Evolutionary conservation across 2,888 invertebrate genomes (phyloP).

Genomic region (Ophioninae sp.): DNA sequence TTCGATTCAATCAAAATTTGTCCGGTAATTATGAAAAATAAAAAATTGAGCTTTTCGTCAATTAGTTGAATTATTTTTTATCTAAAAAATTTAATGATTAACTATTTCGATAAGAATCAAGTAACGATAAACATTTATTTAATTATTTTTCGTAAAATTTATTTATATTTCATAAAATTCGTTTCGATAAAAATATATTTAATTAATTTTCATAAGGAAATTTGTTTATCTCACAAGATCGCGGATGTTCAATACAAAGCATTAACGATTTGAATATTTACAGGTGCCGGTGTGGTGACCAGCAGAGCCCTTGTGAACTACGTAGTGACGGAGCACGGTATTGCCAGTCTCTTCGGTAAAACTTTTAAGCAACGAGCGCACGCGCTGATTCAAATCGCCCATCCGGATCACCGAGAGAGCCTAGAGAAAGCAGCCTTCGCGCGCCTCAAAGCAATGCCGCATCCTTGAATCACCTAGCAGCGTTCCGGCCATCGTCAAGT

Average conservation of each 20-base stretch:
- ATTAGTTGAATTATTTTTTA: too few species aligned
- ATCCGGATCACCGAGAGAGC: constrained; percentile 84
- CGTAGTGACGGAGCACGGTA: constrained; percentile 87
- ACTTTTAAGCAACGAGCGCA: constrained; percentile 85
- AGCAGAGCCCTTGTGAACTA: constrained; percentile 86
- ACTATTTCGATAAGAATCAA: too few species aligned
- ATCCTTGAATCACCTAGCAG: constrained; percentile 68
- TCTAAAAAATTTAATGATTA: too few species aligned
- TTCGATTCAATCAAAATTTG: too few species aligned
- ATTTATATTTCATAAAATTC: not conserved
- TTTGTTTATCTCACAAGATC: constrained; percentile 59
- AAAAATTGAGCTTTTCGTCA: too few species aligned
- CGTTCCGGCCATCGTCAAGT: constrained; percentile 9
- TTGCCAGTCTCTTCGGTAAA: constrained; percentile 86
- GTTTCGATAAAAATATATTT: not conserved
- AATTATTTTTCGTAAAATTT: too few species aligned
- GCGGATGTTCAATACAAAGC: too few species aligned
- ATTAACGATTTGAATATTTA: too few species aligned
- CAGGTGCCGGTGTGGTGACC: constrained; percentile 87
- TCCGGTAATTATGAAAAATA: too few species aligned
- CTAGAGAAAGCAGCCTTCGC: constrained; percentile 86
- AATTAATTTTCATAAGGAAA: not conserved
- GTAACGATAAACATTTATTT: too few species aligned
- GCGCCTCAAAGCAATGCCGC: constrained; percentile 81
- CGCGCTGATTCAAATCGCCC: constrained; percentile 85